Base-by-base conservation (phyloP, 2,797 vertebrate species). In the Poecilia wingei region DNA sequence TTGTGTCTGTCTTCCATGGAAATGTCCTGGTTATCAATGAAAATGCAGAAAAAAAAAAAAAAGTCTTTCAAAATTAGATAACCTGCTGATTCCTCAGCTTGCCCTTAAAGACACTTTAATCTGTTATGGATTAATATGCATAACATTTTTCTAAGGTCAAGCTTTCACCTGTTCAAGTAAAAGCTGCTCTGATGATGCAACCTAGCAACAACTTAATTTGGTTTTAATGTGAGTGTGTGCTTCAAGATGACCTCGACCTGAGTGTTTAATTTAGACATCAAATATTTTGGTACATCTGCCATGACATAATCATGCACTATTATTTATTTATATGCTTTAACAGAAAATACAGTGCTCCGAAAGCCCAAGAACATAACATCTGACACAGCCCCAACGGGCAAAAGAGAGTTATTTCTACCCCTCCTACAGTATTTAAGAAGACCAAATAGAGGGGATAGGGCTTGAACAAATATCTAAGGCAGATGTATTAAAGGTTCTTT, bases 371-470 rank as follows among this genome's bases (percentile, higher is more conserved):
- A 80, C 75, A 86, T 73, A 31, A 84, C 87, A 91, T 88, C 75
- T 82, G 81, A 85, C 85, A 85, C 87, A 84, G 49, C 87, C 89
- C 88, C 41, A 36, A 71, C 87, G 86, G 87, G 68, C 85, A 76
- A 84, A 85, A 75, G 80, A 87, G 88, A 64, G 49, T 61, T 16
- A n/a, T 55, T 55, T 55, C 92, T 88, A 91, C 82, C 83, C 74
- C 87, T 78, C 49, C 75, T 78, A 78, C 82, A 84, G 89, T 92
- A 90, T 92, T 93, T 91, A 84, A 83, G 90, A 92, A 87, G 87
- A 81, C 78, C 61, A 87, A 90, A 93, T 85, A 81, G 89, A 92
- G 90, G 90, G 82, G 86, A 86, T 75, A 76, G 66, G 84, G 82
- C 84, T 86, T 88, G 86, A 79, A 86, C 83, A 90, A 82, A 76